Evolutionary conservation across 2,797 vertebrate species (phyloP).

Genomic region (Acrossocheilus fasciatus): DNA sequence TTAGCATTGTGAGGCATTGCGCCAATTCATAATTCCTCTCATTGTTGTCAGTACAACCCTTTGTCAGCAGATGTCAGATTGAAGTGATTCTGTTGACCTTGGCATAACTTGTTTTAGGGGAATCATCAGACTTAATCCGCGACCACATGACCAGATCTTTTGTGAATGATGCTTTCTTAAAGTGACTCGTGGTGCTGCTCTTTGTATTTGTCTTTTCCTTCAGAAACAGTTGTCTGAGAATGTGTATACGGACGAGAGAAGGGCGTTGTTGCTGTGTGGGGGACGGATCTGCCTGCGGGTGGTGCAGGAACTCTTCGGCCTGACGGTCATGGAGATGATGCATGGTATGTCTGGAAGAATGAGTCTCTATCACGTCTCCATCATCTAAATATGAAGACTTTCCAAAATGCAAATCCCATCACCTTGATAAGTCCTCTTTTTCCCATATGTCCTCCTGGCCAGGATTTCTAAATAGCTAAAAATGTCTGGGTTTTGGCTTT

Average conservation of each 20-base stretch:
- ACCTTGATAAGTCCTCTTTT: neutral
- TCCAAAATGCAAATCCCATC: neutral
- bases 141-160: neutral
- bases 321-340: constrained; percentile 90
- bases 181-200: neutral
- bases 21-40: constrained; percentile 34
- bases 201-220: neutral
- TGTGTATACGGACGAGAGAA: constrained; percentile 83
- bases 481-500: neutral
- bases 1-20: constrained; percentile 8
- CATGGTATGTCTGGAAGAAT: constrained; percentile 80
- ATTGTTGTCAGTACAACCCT: constrained; percentile 19
- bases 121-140: constrained; percentile 30
- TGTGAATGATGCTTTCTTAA: neutral
- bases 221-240: constrained; percentile 87
- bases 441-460: neutral
- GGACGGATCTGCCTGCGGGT: constrained; percentile 85
- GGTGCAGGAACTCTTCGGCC: constrained; percentile 87
- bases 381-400: neutral
- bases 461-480: neutral
- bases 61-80: constrained; percentile 55
- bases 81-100: constrained; percentile 40
- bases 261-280: constrained; percentile 87
- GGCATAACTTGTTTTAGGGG: constrained; percentile 22
- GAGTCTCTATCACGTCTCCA: neutral